phyloP scores from a whole-genome alignment of 2,797 vertebrate genomes.

The Myotis daubentonii region DNA sequence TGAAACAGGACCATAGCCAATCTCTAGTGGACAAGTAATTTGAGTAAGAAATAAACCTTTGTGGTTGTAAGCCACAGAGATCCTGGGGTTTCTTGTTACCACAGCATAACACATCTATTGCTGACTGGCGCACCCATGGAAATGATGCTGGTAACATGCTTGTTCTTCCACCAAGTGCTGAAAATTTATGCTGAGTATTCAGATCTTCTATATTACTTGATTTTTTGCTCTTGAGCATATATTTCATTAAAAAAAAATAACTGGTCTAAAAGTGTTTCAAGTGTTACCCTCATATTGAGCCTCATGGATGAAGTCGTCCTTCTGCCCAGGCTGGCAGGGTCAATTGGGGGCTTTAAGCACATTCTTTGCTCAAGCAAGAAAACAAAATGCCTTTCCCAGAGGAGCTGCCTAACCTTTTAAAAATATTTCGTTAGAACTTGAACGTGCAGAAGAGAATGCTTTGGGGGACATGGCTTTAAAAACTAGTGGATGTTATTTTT shows the following conservation, averaged over 20 bases:
- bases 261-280: slow-evolving; percentile 18
- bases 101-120: background rate
- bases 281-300: slow-evolving; percentile 4
- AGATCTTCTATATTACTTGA: background rate
- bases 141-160: background rate
- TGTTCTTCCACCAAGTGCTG: background rate
- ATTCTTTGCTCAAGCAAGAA: slow-evolving; percentile 50
- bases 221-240: background rate
- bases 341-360: background rate
- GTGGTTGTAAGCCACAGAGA: background rate
- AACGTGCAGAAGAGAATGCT: slow-evolving; percentile 52
- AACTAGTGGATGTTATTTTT: slow-evolving; percentile 72
- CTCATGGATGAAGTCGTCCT: slow-evolving; percentile 7
- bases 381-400: slow-evolving; percentile 55
- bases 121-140: background rate
- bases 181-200: background rate
- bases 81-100: background rate
- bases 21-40: background rate
- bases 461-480: slow-evolving; percentile 47
- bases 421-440: background rate
- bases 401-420: slow-evolving; percentile 69
- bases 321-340: slow-evolving; percentile 9
- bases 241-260: background rate
- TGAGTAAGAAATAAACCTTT: background rate
- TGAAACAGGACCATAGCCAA: background rate